These are phyloP conservation scores for Strigops habroptila DNA, from an alignment of 2,113 vertebrate genomes.

Conservation along the genomic window DNA sequence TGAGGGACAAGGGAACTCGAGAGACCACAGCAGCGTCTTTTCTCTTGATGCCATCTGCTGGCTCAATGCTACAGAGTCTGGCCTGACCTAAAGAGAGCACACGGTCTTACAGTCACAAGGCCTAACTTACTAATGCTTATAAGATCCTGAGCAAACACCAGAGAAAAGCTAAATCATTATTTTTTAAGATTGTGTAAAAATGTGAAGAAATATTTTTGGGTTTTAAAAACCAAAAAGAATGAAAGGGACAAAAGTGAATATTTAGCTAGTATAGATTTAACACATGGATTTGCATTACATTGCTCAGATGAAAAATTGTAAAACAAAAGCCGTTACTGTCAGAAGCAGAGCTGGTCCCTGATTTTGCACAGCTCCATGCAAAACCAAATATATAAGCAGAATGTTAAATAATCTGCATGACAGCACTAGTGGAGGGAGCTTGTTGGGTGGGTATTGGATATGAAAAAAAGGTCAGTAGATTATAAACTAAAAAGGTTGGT, in stretches of 20 bases:
- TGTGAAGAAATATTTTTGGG: neutral
- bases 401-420: neutral
- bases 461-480: neutral
- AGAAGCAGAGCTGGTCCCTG: neutral
- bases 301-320: neutral
- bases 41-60: conserved; percentile 8
- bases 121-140: neutral
- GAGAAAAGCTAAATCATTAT: neutral
- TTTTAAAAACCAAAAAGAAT: neutral
- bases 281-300: neutral
- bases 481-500: neutral
- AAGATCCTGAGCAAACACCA: neutral
- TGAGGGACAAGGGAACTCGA: neutral
- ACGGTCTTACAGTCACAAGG: fast-evolving
- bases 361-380: neutral
- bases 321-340: neutral
- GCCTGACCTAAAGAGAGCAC: neutral
- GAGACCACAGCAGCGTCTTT: neutral
- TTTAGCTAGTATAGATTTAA: neutral
- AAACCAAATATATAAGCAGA: neutral
- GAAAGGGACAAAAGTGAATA: neutral
- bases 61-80: neutral
- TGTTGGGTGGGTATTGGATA: neutral
- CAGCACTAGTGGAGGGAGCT: neutral
- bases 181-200: neutral